Conservation (phyloP, 1,140 invertebrate species). For the Drosophila pachea region DNA sequence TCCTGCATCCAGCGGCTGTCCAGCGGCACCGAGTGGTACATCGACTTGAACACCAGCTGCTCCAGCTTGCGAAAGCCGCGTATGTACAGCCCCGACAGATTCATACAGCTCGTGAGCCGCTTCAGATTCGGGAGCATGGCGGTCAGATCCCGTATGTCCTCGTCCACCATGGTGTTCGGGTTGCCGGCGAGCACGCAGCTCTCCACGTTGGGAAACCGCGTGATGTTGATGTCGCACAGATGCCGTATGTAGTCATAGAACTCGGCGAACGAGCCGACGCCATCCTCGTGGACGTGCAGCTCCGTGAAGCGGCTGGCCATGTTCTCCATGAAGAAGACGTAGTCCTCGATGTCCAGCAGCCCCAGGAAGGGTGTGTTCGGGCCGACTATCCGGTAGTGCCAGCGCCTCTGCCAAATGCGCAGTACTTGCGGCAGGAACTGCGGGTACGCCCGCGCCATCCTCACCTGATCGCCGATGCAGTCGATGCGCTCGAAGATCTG, state of each 20-base stretch:
- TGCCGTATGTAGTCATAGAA: slow-evolving; percentile 65
- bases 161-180: slow-evolving; percentile 51
- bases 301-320: slow-evolving; percentile 55
- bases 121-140: slow-evolving; percentile 57
- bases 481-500: slow-evolving; percentile 67
- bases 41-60: slow-evolving; percentile 58
- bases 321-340: slow-evolving; percentile 66
- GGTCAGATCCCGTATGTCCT: slow-evolving; percentile 54
- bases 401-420: slow-evolving; percentile 47
- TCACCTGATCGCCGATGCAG: slow-evolving; percentile 55
- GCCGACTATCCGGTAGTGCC: slow-evolving; percentile 46
- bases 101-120: slow-evolving; percentile 62
- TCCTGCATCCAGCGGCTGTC: slow-evolving; percentile 59
- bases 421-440: slow-evolving; percentile 55
- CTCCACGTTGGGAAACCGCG: slow-evolving; percentile 43
- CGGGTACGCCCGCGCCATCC: slow-evolving; percentile 68
- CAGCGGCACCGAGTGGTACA: slow-evolving; percentile 62
- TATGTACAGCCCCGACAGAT: slow-evolving; percentile 52
- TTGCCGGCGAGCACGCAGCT: slow-evolving; percentile 50
- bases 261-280: slow-evolving; percentile 54
- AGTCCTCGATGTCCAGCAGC: slow-evolving; percentile 60
- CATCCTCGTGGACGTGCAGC: slow-evolving; percentile 61
- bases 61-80: slow-evolving; percentile 53
- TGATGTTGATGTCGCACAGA: slow-evolving; percentile 57
- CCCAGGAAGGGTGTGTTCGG: slow-evolving; percentile 54